Conservation (phyloP, 1,140 invertebrate genomes). For the Bombus waltoni region DNA sequence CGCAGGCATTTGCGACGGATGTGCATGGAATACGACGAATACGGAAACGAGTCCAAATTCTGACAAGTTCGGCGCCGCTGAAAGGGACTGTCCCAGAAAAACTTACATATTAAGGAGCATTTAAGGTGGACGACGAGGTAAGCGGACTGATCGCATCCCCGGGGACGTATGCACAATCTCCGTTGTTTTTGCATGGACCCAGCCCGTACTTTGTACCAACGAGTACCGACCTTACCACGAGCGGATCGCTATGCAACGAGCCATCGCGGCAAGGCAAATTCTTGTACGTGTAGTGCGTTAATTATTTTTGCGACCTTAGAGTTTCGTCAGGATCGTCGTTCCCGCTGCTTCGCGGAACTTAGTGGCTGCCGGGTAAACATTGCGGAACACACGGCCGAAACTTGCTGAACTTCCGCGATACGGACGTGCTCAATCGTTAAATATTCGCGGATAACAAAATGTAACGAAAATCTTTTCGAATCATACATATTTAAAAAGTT, state of each 20-base stretch:
- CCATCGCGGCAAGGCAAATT: slow-evolving; percentile 41
- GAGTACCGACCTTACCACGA: slow-evolving; percentile 35
- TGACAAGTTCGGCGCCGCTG: slow-evolving; percentile 55
- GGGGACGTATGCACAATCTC: slow-evolving; percentile 70
- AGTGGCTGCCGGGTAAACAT: no score
- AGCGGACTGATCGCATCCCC: slow-evolving; percentile 54
- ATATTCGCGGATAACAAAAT: no score
- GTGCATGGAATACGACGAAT: slow-evolving; percentile 63
- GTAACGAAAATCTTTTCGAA: no score
- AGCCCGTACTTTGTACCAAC: slow-evolving; percentile 45
- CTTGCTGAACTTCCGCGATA: no score
- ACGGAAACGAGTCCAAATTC: slow-evolving; percentile 69
- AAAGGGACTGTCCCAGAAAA: slow-evolving; percentile 63
- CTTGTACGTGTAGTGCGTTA: slow-evolving; percentile 59
- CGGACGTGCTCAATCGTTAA: no score
- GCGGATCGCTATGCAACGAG: slow-evolving; percentile 43
- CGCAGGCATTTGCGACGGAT: slow-evolving; percentile 57
- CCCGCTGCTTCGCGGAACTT: no score
- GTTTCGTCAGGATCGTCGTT: not conserved
- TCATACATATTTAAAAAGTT: no score
- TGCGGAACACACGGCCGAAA: no score
- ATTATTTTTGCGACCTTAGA: slow-evolving; percentile 41
- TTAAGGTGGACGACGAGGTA: slow-evolving; percentile 60
- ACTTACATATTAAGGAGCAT: slow-evolving; percentile 68
- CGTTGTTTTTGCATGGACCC: slow-evolving; percentile 60